Conservation (phyloP, 2,888 invertebrate species). For the Subacronicta megacephala region DNA sequence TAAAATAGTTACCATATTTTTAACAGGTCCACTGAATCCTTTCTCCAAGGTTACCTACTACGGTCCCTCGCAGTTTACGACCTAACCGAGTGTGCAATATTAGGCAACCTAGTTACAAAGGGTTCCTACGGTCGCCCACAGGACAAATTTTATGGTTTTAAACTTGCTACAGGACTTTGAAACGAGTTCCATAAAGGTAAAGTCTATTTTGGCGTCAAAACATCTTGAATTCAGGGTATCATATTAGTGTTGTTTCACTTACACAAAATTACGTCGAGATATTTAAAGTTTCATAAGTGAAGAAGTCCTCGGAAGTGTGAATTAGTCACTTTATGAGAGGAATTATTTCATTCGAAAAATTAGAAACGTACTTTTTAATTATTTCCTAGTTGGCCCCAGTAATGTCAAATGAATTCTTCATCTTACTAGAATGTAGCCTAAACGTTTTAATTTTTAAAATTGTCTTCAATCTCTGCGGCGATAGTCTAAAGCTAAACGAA, state of each 20-base stretch:
- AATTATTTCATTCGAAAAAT: conserved; percentile 46
- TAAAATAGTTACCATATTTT: conserved; percentile 41
- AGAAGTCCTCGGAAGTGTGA: conserved; percentile 13
- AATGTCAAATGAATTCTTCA: conserved; percentile 15
- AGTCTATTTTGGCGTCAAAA: conserved; percentile 3
- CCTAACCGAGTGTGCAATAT: conserved; percentile 43
- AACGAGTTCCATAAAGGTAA: conserved; percentile 6
- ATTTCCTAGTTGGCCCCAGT: conserved; percentile 51
- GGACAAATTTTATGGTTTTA: conserved; percentile 34
- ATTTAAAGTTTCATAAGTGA: conserved; percentile 32
- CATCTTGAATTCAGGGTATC: conserved; percentile 7
- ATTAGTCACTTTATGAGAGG: conserved; percentile 27
- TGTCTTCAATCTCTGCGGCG: conserved; percentile 4
- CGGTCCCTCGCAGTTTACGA: conserved; percentile 38
- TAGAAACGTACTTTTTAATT: conserved; percentile 49
- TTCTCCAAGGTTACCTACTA: conserved; percentile 28
- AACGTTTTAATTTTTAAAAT: conserved; percentile 28
- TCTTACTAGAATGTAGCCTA: no score
- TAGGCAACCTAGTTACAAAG: conserved; percentile 46
- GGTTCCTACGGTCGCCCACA: conserved; percentile 32
- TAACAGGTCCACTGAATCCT: conserved; percentile 31
- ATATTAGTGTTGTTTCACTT: conserved; percentile 35
- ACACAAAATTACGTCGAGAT: conserved; percentile 25
- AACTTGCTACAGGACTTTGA: conserved; percentile 23
- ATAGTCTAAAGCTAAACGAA: conserved; percentile 3